Evolutionary conservation across 1,140 invertebrate species (phyloP).

Genomic region (Tenebrio molitor): DNA sequence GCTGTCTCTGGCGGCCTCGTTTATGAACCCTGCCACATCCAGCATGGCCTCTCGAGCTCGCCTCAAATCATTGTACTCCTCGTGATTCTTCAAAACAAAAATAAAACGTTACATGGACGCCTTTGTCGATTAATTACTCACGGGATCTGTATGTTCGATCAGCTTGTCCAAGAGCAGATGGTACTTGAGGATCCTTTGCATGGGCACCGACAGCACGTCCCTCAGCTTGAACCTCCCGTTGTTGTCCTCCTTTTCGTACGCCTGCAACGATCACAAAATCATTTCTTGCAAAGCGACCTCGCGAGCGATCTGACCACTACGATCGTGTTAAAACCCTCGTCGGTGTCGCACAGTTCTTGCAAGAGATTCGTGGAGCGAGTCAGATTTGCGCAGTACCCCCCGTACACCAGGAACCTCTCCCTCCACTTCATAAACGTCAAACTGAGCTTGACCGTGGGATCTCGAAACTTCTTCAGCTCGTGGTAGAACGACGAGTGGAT

Average conservation of each 20-base stretch:
- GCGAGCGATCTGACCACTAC: constrained; percentile 60
- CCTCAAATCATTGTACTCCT: constrained; percentile 86
- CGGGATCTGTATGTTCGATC: constrained; percentile 88
- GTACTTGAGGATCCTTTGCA: constrained; percentile 98
- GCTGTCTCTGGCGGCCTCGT: constrained; percentile 98
- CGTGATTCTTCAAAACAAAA: constrained; percentile 74
- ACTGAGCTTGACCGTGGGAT: constrained; percentile 69
- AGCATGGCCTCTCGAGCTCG: constrained; percentile 97
- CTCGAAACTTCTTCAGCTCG: constrained; percentile 82
- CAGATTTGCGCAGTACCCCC: constrained; percentile 95
- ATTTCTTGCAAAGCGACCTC: neutral
- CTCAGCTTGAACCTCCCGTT: constrained; percentile 95
- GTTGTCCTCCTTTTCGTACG: constrained; percentile 93
- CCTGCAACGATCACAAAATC: constrained; percentile 71
- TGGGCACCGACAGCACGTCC: constrained; percentile 96
- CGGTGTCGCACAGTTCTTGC: constrained; percentile 78
- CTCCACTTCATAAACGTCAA: constrained; percentile 92
- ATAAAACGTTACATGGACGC: too few relatives aligned
- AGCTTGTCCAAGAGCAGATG: constrained; percentile 94
- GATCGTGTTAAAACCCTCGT: constrained; percentile 56
- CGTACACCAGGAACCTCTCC: constrained; percentile 93
- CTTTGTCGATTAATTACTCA: too few relatives aligned
- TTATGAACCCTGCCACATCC: constrained; percentile 97
- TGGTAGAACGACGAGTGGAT: constrained; percentile 88
- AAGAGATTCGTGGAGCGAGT: constrained; percentile 83